These are phyloP conservation scores for Hemistola chrysoprasaria DNA, from an alignment of 2,888 invertebrate genomes.

Conservation along the genomic window DNA sequence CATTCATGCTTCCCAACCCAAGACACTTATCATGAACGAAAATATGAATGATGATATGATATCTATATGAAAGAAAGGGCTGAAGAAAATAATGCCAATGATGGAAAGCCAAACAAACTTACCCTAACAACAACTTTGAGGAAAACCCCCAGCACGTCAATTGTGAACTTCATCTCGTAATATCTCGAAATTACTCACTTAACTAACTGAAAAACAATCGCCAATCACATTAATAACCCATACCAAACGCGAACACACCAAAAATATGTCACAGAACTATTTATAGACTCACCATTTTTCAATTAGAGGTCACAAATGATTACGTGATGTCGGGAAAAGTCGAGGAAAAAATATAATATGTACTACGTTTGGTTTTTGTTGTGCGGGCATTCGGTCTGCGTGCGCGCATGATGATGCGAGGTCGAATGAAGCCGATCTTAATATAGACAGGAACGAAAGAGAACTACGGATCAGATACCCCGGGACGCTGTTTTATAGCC, in stretches of 20 bases:
- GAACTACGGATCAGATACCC: conserved; percentile 58
- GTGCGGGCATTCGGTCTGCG: conserved; percentile 61
- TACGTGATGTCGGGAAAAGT: conserved; percentile 52
- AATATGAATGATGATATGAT: too few relatives aligned
- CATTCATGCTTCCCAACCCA: too few relatives aligned
- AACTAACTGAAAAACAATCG: conserved; percentile 57
- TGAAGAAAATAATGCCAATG: too few relatives aligned
- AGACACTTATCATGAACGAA: too few relatives aligned
- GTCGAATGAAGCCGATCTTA: conserved; percentile 70
- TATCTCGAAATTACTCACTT: conserved; percentile 57
- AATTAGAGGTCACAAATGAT: conserved; percentile 15
- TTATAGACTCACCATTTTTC: conserved; percentile 43
- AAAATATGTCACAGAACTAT: conserved; percentile 15
- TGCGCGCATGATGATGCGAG: conserved; percentile 65
- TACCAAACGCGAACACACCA: too few relatives aligned
- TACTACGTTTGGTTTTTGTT: conserved; percentile 74
- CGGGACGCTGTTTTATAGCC: conserved; percentile 64
- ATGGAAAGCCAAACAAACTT: conserved; percentile 37
- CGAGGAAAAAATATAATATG: conserved; percentile 74
- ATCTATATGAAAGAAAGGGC: too few relatives aligned
- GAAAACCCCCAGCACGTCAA: conserved; percentile 77
- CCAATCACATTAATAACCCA: conserved; percentile 37
- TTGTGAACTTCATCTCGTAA: conserved; percentile 75
- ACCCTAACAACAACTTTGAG: conserved; percentile 78
- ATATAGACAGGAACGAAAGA: conserved; percentile 69